Percentiles rank a stretch among this genome's conserved stretches.
phyloP scores from a whole-genome alignment of 2,113 vertebrate species.

The Tonatia bakeri region DNA sequence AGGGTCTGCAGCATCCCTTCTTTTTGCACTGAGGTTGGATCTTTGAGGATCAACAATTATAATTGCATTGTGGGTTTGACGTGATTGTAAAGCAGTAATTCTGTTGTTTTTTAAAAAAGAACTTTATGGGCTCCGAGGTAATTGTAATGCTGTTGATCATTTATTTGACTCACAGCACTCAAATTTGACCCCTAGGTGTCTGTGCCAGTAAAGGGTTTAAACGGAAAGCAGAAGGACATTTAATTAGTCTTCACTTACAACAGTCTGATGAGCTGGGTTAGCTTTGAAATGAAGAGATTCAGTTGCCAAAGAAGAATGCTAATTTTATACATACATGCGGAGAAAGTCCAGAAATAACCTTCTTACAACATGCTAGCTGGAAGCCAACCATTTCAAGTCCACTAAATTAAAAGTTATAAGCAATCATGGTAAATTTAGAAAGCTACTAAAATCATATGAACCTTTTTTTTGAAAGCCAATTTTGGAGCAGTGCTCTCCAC shows the following conservation, averaged over 20 bases:
- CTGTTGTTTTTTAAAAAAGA: neutral
- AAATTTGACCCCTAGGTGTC: conserved; percentile 47
- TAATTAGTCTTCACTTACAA: conserved; percentile 61
- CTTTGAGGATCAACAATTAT: conserved; percentile 30
- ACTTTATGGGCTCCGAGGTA: neutral
- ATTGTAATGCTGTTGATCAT: neutral
- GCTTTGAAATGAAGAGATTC: conserved; percentile 52
- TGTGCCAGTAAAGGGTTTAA: conserved; percentile 20
- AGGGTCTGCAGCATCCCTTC: neutral
- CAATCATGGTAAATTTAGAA: conserved; percentile 68
- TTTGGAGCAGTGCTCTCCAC: conserved; percentile 41
- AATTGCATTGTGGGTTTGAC: neutral
- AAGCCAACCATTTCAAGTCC: conserved; percentile 73
- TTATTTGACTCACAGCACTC: conserved; percentile 27
- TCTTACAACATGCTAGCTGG: conserved; percentile 56
- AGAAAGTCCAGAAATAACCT: conserved; percentile 65
- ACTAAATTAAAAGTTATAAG: conserved; percentile 70
- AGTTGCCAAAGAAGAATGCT: conserved; percentile 59
- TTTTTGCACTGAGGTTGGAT: neutral
- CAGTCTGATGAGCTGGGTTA: conserved; percentile 55
- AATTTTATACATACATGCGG: conserved; percentile 61
- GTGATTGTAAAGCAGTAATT: conserved; percentile 26
- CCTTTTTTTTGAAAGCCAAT: conserved; percentile 54
- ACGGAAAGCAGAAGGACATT: conserved; percentile 50
- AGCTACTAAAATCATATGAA: conserved; percentile 55